Conservation (phyloP, 1,140 invertebrate genomes). For the Hylaeus volcanicus region DNA sequence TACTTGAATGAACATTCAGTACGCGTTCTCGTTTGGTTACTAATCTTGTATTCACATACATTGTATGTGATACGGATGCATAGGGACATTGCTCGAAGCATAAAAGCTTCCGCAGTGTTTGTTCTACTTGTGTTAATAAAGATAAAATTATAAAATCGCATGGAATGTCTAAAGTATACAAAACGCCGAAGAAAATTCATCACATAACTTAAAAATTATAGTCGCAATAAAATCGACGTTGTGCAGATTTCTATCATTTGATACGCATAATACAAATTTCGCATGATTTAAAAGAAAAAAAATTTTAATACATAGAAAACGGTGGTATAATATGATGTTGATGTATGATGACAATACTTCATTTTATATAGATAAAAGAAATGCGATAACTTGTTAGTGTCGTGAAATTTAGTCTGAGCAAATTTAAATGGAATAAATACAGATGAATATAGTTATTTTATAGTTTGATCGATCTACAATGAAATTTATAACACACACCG, state of each 20-base stretch:
- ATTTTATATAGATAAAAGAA: conserved; percentile 22
- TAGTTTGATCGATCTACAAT: conserved; percentile 36
- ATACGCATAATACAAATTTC: conserved; percentile 16
- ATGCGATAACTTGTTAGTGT: background rate
- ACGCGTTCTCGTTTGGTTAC: conserved; percentile 47
- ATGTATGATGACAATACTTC: conserved; percentile 17
- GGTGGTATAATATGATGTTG: conserved; percentile 30
- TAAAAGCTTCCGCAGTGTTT: conserved; percentile 3
- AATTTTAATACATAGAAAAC: conserved; percentile 17
- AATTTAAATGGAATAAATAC: conserved; percentile 57
- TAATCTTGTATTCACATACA: conserved; percentile 50
- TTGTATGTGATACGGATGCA: conserved; percentile 36
- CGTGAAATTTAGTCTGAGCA: conserved; percentile 24
- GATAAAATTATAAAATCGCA: conserved; percentile 34
- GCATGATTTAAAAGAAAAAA: conserved; percentile 1
- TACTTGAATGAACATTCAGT: conserved; percentile 28
- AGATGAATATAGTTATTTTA: conserved; percentile 32
- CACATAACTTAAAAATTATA: conserved; percentile 44
- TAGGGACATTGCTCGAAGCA: conserved; percentile 19
- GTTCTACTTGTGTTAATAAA: conserved; percentile 20
- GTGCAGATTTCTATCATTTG: conserved; percentile 13
- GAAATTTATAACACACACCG: conserved; percentile 22
- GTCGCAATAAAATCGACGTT: conserved; percentile 34
- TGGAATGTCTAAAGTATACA: conserved; percentile 48
- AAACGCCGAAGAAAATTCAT: conserved; percentile 33